Conservation (phyloP, 2,797 vertebrate genomes). For the Mus caroli region DNA sequence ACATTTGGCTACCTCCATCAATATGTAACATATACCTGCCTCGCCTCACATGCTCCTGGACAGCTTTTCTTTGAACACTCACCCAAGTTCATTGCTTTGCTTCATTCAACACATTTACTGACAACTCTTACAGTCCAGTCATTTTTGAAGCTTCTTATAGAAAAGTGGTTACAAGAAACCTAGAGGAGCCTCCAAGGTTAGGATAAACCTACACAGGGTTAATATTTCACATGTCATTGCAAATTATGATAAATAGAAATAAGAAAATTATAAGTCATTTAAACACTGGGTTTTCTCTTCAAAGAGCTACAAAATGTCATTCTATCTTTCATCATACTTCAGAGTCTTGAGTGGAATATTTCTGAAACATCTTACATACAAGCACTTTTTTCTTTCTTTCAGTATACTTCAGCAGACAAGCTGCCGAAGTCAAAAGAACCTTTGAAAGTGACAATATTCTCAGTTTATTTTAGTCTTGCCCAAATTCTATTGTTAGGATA, state of each 20-base stretch:
- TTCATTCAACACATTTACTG: constrained; percentile 45
- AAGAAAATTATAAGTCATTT: constrained; percentile 42
- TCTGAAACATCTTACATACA: constrained; percentile 22
- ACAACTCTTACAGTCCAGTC: not conserved
- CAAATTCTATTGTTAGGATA: constrained; percentile 18
- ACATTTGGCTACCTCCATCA: not conserved
- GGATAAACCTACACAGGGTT: not conserved
- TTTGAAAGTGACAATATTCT: constrained; percentile 34
- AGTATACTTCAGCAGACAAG: constrained; percentile 40
- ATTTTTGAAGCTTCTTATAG: constrained; percentile 48
- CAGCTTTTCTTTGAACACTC: constrained; percentile 60
- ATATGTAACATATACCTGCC: constrained; percentile 58
- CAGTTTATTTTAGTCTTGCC: constrained; percentile 32
- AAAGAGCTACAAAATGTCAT: constrained; percentile 53
- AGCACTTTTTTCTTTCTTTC: not conserved
- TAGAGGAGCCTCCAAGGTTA: not conserved
- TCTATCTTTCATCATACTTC: constrained; percentile 44
- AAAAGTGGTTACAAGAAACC: not conserved
- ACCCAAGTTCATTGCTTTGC: constrained; percentile 39
- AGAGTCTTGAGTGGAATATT: constrained; percentile 51
- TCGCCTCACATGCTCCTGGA: not conserved
- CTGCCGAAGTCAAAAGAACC: not conserved
- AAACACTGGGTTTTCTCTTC: constrained; percentile 50
- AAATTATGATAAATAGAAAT: constrained; percentile 46
- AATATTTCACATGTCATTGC: constrained; percentile 46